Evolutionary conservation across 2,113 vertebrate species (phyloP).

Genomic region (Neogale vison): DNA sequence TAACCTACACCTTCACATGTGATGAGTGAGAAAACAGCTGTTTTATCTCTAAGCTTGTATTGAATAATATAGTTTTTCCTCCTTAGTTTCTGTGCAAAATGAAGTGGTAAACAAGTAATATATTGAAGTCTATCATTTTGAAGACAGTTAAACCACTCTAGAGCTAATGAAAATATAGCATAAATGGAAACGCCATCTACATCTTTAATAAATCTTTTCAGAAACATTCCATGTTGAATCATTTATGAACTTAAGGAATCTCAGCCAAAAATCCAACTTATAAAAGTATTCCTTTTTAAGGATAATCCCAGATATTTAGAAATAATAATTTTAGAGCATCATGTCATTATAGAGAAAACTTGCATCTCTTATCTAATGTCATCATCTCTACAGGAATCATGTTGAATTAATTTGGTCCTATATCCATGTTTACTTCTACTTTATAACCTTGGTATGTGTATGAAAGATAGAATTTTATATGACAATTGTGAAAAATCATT

Average conservation of each 20-base stretch:
- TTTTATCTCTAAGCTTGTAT: background rate
- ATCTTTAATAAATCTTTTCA: slow-evolving; percentile 25
- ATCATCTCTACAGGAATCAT: background rate
- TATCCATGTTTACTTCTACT: background rate
- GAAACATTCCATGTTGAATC: background rate
- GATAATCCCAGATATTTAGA: background rate
- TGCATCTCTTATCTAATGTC: background rate
- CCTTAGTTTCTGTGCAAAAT: background rate
- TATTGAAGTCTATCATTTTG: background rate
- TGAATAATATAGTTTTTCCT: background rate
- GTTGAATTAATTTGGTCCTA: background rate
- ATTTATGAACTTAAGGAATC: slow-evolving; percentile 9
- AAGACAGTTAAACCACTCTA: background rate
- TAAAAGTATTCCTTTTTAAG: background rate
- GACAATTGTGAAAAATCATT: slow-evolving; percentile 34
- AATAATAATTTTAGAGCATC: background rate
- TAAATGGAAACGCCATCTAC: background rate
- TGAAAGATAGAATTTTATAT: slow-evolving; percentile 32
- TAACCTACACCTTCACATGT: background rate
- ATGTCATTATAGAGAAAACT: background rate
- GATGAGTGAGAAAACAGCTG: background rate
- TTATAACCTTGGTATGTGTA: background rate
- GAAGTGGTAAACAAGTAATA: slow-evolving; percentile 7
- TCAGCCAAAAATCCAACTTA: background rate
- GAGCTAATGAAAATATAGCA: background rate